These are phyloP conservation scores for Drosophila buzzatii DNA, from an alignment of 2,888 invertebrate species.

Conservation along the genomic window DNA sequence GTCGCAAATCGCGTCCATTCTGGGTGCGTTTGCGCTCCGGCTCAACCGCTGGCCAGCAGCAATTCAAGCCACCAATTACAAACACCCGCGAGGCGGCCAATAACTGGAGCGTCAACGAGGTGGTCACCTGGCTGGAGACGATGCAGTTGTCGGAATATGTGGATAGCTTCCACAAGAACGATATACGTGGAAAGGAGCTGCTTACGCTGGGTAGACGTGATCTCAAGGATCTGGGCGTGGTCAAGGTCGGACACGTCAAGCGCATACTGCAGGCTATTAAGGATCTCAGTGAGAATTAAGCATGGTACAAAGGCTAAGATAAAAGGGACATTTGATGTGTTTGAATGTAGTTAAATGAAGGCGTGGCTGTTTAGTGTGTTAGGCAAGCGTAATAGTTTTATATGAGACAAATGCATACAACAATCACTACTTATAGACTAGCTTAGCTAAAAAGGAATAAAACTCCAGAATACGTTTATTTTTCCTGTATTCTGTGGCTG, in stretches of 20 bases:
- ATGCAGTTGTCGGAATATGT: conserved; percentile 95
- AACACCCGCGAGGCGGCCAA: conserved; percentile 86
- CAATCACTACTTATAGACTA: conserved; percentile 78
- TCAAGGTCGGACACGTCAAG: conserved; percentile 98
- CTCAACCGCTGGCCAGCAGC: conserved; percentile 79
- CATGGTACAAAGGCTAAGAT: conserved; percentile 27
- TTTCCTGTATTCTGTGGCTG: conserved; percentile 18
- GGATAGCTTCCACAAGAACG: conserved; percentile 95
- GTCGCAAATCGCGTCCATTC: conserved; percentile 89
- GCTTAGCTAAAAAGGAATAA: conserved; percentile 61
- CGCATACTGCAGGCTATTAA: conserved; percentile 96
- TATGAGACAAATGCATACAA: conserved; percentile 69
- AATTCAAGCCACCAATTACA: conserved; percentile 76
- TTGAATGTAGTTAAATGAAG: conserved; percentile 13
- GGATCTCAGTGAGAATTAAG: conserved; percentile 87
- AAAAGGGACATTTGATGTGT: conserved; percentile 40
- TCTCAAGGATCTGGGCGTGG: conserved; percentile 95
- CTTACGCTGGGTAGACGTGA: conserved; percentile 94
- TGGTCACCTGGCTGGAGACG: conserved; percentile 95
- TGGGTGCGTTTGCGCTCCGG: conserved; percentile 89
- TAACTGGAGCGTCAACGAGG: conserved; percentile 95
- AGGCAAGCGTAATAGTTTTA: conserved; percentile 44
- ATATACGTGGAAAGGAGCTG: conserved; percentile 95
- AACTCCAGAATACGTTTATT: not conserved
- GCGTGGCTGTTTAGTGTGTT: conserved; percentile 43